Evolutionary conservation across 2,888 invertebrate species (phyloP), one percentile per base, ranked within the genome.

Genomic region (Heliconius aoede): DNA sequence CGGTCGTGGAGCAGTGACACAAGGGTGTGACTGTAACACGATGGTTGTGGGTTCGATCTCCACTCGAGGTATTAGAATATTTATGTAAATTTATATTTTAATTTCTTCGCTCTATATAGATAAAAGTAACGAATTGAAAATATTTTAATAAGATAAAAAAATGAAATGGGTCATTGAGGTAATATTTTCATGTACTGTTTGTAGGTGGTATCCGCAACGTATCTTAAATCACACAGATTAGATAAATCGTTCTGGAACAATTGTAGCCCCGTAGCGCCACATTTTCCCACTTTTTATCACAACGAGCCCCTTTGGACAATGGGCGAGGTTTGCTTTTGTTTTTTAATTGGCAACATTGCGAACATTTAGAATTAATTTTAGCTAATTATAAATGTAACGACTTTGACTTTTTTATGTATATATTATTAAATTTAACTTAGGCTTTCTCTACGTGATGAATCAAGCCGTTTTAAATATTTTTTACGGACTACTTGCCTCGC

Each of bases 141-240:
- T 24, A 64, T 9, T n/a, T n/a, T 0, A 46, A 18, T 18, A 40
- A 46, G 15, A 18, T 5, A 46, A 46, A 21, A 18, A 32, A 3
- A 62, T 32, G 0, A 30, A 62, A 62, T 11, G 9, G 3, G 24
- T 26, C 36, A 21, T 36, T 65, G 1, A 3, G 36, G 13, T 65
- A 36, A 18, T 15, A 65, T 40, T 65, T 18, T 40, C 65, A 7
- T 40, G 7, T 65, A 36, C 55, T 32, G 15, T 5, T 9, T 32
- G n/a, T 68, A 30, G 46, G 21, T 51, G 30, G 15, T 69, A 69
- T 69, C 55, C 69, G 24, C 30, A 51, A 32, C n/a, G n/a, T 55
- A 69, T 69, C 51, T 69, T 69, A 69, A 69, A 69, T 69, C 55
- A 69, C 69, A 69, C 30, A 69, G 69, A 69, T 55, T 69, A 69